Conservation (phyloP, 2,797 vertebrate genomes). For the Oreortyx pictus region DNA sequence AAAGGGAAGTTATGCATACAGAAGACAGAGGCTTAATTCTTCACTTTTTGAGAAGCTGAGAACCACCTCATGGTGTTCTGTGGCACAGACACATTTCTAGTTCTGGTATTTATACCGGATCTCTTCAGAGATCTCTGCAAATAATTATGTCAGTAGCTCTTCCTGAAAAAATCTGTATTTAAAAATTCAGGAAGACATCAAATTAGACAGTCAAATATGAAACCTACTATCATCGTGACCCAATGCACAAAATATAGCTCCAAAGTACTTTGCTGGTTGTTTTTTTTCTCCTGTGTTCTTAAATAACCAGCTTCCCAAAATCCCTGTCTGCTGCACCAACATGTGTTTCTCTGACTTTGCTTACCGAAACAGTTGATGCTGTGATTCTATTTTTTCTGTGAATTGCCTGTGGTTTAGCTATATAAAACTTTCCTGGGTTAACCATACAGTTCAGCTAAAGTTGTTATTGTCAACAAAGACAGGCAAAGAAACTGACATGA, state of each 20-base stretch:
- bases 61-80: not conserved
- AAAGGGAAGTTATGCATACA: not conserved
- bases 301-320: slow-evolving; percentile 46
- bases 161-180: slow-evolving; percentile 43
- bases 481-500: not conserved
- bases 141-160: slow-evolving; percentile 38
- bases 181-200: slow-evolving; percentile 28
- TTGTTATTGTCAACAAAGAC: not conserved
- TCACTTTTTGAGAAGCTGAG: not conserved
- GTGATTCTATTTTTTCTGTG: not conserved
- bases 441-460: not conserved
- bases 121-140: slow-evolving; percentile 47
- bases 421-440: slow-evolving; percentile 38
- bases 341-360: slow-evolving; percentile 21
- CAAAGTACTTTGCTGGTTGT: slow-evolving; percentile 36
- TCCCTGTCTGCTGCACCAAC: not conserved
- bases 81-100: not conserved
- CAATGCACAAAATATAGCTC: slow-evolving; percentile 19
- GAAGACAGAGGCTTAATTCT: not conserved
- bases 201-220: slow-evolving; percentile 59
- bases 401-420: slow-evolving; percentile 5
- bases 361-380: slow-evolving; percentile 43
- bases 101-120: slow-evolving; percentile 21
- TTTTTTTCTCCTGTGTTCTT: slow-evolving; percentile 20
- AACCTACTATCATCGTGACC: slow-evolving; percentile 56